These are phyloP conservation scores for Ceyx erithaca DNA, from an alignment of 2,797 vertebrate genomes.

Conservation along the genomic window DNA sequence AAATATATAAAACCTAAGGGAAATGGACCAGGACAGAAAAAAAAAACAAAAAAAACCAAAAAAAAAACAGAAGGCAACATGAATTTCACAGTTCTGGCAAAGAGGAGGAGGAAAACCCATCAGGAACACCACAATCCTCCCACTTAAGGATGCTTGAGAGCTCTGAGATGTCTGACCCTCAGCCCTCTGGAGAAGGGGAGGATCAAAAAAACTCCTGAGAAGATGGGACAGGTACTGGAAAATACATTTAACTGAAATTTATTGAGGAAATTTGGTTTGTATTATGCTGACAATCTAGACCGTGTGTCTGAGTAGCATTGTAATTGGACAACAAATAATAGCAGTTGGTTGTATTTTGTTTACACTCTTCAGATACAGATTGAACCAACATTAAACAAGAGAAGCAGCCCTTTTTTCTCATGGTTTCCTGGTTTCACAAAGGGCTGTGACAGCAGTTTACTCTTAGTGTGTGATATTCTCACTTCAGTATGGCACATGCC, in stretches of 20 bases:
- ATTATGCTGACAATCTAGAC: background rate
- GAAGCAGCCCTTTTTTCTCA: background rate
- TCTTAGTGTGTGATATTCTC: background rate
- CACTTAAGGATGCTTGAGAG: background rate
- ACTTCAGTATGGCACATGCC: background rate
- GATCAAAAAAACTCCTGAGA: background rate
- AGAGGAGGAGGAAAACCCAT: background rate
- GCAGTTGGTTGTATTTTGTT: background rate
- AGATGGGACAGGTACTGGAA: background rate
- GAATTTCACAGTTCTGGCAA: background rate
- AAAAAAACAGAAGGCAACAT: background rate
- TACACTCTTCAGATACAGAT: background rate
- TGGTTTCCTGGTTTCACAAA: background rate
- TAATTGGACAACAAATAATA: background rate
- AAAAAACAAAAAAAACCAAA: no score
- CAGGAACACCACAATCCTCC: background rate
- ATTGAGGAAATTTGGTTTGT: background rate
- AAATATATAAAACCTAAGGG: background rate
- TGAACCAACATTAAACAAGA: background rate
- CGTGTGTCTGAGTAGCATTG: background rate
- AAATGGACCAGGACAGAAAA: background rate
- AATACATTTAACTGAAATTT: background rate
- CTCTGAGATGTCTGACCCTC: background rate
- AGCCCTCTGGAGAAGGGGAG: fast-evolving
- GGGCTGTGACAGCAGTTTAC: background rate